phyloP scores from a whole-genome alignment of 2,113 vertebrate genomes.

The Tragelaphus scriptus region DNA sequence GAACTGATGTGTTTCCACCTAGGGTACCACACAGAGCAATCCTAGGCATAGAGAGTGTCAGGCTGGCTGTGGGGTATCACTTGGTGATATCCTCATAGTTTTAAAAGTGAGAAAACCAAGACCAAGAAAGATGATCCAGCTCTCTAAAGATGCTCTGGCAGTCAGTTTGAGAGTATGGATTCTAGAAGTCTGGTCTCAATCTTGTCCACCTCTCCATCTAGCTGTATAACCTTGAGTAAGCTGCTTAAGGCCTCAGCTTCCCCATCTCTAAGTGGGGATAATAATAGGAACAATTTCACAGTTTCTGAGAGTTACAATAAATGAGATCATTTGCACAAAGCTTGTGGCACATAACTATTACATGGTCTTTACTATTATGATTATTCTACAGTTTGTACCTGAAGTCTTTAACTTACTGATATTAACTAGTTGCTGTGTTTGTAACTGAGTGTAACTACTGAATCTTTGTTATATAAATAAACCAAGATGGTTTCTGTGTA shows the following conservation, averaged over 20 bases:
- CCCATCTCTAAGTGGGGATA: neutral
- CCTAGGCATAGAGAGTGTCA: neutral
- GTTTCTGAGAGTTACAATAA: neutral
- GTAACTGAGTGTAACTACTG: neutral
- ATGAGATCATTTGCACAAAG: neutral
- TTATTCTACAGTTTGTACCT: neutral
- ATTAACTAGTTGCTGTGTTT: neutral
- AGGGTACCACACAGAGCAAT: neutral
- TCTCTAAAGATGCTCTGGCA: neutral
- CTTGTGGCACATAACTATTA: rapidly evolving
- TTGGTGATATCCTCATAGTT: too few relatives aligned
- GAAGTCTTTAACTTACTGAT: neutral
- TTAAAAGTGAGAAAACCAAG: neutral
- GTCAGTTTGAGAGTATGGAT: neutral
- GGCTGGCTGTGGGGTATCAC: neutral
- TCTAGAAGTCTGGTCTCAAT: neutral
- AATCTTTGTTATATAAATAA: neutral
- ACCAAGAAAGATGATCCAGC: neutral
- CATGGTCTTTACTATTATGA: too few relatives aligned
- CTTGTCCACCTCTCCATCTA: neutral
- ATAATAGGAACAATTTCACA: neutral
- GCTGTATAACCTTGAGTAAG: neutral
- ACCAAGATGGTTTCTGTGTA: neutral
- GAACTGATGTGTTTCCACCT: neutral
- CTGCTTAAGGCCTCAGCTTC: neutral